phyloP scores from a whole-genome alignment of 2,888 invertebrate genomes.

The Drosophila stalkeri region DNA sequence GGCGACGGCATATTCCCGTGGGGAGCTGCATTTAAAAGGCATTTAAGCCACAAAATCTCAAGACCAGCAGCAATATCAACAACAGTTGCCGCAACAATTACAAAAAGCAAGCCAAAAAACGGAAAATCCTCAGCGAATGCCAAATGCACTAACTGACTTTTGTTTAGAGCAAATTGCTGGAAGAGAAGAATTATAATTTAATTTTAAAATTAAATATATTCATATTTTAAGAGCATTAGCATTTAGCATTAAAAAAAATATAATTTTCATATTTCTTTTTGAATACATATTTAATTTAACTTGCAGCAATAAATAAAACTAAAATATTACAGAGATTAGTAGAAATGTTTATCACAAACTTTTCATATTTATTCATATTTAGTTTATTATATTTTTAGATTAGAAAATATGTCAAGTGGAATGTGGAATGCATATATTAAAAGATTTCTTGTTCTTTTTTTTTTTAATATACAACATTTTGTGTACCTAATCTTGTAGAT shows the following conservation, averaged over 20 bases:
- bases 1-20: slow-evolving; percentile 76
- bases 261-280: neutral
- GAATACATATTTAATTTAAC: neutral
- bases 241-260: neutral
- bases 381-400: neutral
- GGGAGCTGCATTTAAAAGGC: slow-evolving; percentile 81
- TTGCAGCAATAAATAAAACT: neutral
- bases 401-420: slow-evolving; percentile 1
- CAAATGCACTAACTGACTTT: slow-evolving; percentile 27
- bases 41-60: slow-evolving; percentile 78
- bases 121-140: slow-evolving; percentile 26
- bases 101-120: slow-evolving; percentile 43
- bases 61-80: slow-evolving; percentile 66
- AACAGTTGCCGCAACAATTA: slow-evolving; percentile 67
- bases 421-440: neutral
- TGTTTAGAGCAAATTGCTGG: neutral
- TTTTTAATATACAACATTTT: neutral
- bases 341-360: neutral
- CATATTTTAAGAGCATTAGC: neutral
- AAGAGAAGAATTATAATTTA: neutral
- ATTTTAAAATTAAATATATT: neutral
- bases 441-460: no score
- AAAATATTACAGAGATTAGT: neutral
- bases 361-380: neutral
- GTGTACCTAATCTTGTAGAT: no score